Conservation (phyloP, 2,113 vertebrate genomes). For the Heteronetta atricapilla region DNA sequence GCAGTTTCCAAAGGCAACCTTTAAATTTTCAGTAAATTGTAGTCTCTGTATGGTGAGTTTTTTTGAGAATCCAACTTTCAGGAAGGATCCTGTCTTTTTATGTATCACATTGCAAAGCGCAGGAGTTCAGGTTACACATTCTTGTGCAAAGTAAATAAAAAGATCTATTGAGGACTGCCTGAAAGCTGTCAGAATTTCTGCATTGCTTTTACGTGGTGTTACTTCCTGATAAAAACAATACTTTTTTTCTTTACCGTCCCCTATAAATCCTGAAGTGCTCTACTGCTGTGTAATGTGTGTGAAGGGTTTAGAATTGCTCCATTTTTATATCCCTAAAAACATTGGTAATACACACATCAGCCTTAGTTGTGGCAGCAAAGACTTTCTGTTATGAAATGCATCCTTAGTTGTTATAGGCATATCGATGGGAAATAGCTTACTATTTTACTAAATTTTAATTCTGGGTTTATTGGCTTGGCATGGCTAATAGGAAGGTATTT, state of each 20-base stretch:
- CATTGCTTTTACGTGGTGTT: background rate
- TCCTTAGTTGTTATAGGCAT: background rate
- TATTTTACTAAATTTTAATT: background rate
- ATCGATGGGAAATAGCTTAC: background rate
- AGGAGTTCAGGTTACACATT: background rate
- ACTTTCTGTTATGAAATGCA: conserved; percentile 23
- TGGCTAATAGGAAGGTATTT: background rate
- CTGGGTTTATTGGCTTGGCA: background rate
- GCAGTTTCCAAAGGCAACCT: conserved; percentile 21
- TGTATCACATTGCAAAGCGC: background rate
- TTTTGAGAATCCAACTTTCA: background rate
- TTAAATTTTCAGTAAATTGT: background rate
- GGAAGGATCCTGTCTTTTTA: background rate
- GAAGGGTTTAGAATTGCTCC: background rate
- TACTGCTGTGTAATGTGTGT: background rate
- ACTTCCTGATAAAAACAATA: background rate
- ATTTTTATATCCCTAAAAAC: background rate
- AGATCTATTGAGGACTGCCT: background rate
- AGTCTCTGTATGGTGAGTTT: background rate
- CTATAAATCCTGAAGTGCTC: background rate
- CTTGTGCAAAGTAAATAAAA: background rate
- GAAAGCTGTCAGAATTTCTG: background rate
- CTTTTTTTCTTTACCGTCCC: background rate
- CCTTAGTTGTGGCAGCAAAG: background rate
- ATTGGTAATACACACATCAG: background rate